Conservation (phyloP, 2,888 invertebrate genomes). For the Encarsia formosa region DNA sequence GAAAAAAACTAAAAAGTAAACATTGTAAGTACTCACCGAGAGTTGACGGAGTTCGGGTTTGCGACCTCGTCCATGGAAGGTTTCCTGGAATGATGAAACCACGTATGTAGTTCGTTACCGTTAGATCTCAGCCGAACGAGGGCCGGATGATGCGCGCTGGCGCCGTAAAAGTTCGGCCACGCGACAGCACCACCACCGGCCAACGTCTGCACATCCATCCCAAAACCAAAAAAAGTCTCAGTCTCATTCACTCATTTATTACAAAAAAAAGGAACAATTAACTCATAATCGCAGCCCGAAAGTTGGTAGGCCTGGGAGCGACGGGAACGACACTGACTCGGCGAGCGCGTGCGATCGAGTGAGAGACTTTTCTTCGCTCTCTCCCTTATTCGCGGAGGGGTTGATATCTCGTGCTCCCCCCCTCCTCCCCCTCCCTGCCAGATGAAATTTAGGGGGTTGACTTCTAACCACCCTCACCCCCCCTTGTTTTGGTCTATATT, state of each 20-base stretch:
- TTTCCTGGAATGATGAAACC: slow-evolving; percentile 72
- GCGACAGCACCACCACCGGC: slow-evolving; percentile 41
- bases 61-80: slow-evolving; percentile 82
- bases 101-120: slow-evolving; percentile 50
- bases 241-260: too few relatives aligned
- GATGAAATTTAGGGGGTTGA: slow-evolving; percentile 6
- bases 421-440: slow-evolving; percentile 6
- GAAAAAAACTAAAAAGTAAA: not conserved
- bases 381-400: slow-evolving; percentile 12
- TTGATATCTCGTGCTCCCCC: slow-evolving; percentile 17
- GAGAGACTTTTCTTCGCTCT: not conserved
- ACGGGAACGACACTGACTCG: not conserved
- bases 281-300: too few relatives aligned
- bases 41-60: slow-evolving; percentile 79
- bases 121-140: slow-evolving; percentile 45
- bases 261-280: too few relatives aligned
- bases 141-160: slow-evolving; percentile 39
- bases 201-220: slow-evolving; percentile 40
- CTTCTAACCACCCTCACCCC: too few relatives aligned
- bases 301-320: too few relatives aligned
- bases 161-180: slow-evolving; percentile 43
- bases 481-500: too few relatives aligned
- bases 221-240: not conserved
- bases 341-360: slow-evolving; percentile 27
- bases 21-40: slow-evolving; percentile 68